Evolutionary conservation across 2,888 invertebrate species (phyloP).

Genomic region (Drosophila paramelanica): DNA sequence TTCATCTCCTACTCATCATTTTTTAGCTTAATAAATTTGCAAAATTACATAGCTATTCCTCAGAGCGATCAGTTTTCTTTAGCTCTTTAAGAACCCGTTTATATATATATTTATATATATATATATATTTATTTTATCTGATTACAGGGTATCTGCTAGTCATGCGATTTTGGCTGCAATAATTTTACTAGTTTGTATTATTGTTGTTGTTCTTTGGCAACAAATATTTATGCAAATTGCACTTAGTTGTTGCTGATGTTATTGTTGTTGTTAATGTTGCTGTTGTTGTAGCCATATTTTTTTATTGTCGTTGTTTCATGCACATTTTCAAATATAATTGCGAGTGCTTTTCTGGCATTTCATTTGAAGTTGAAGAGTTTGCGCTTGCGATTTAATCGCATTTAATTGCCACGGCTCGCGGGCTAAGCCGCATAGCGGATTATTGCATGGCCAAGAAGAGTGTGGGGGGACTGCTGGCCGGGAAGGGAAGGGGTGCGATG

Average conservation of each 20-base stretch:
- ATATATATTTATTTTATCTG: too few relatives aligned
- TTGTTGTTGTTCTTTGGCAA: slow-evolving; percentile 51
- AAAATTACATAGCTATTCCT: too few relatives aligned
- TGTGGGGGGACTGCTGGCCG: neutral
- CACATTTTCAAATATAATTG: slow-evolving; percentile 77
- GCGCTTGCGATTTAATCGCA: slow-evolving; percentile 76
- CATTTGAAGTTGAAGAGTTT: slow-evolving; percentile 72
- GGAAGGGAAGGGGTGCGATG: neutral
- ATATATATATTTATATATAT: too few relatives aligned
- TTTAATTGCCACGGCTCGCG: slow-evolving; percentile 67
- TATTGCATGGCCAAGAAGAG: slow-evolving; percentile 35
- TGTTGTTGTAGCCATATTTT: slow-evolving; percentile 62
- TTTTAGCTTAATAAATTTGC: too few relatives aligned
- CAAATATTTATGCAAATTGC: slow-evolving; percentile 75
- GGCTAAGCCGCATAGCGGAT: slow-evolving; percentile 51
- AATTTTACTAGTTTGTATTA: slow-evolving; percentile 13
- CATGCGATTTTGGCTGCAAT: neutral
- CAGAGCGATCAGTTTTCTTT: too few relatives aligned
- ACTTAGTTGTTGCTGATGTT: slow-evolving; percentile 36
- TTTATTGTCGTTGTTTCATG: slow-evolving; percentile 63
- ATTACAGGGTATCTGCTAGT: slow-evolving; percentile 10
- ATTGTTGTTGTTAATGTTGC: slow-evolving; percentile 26
- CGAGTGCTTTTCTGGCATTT: slow-evolving; percentile 70
- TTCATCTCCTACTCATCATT: too few relatives aligned
- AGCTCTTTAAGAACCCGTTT: too few relatives aligned